Evolutionary conservation across 2,888 invertebrate genomes (phyloP).

Genomic region (Craniophora ligustri): DNA sequence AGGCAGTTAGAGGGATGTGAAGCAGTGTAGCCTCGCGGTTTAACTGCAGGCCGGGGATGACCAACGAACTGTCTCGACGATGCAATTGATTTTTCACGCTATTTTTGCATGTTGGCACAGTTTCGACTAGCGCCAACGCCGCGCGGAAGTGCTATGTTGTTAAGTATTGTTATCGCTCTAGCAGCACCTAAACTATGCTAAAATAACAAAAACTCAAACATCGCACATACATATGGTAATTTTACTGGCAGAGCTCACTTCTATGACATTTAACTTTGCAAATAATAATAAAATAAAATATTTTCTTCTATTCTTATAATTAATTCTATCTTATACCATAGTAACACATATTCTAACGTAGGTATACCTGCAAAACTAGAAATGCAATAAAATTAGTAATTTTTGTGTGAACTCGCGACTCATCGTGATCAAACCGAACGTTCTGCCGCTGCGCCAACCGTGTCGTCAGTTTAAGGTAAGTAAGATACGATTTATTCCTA

Average conservation of each 20-base stretch:
- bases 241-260: slow-evolving; percentile 10
- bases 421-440: no score
- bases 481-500: no score
- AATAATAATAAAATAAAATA: slow-evolving; percentile 5
- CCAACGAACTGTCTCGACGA: slow-evolving; percentile 68
- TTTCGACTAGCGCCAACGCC: slow-evolving; percentile 57
- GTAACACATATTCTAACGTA: no score
- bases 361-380: no score
- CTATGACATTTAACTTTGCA: slow-evolving; percentile 11
- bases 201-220: slow-evolving; percentile 23
- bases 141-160: slow-evolving; percentile 38
- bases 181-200: slow-evolving; percentile 18
- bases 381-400: no score
- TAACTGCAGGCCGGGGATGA: slow-evolving; percentile 74
- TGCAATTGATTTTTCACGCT: slow-evolving; percentile 84
- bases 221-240: slow-evolving; percentile 30
- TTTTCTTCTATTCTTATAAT: no score
- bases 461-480: no score
- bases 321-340: no score
- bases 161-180: slow-evolving; percentile 33
- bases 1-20: slow-evolving; percentile 64
- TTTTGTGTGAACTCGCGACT: no score
- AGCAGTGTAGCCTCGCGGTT: slow-evolving; percentile 67
- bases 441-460: no score
- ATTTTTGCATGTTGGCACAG: slow-evolving; percentile 83